A percentile compares a stretch with the other conserved stretches of the same genome.
Evolutionary conservation across 2,797 vertebrate species (phyloP).

Genomic region (Mus minutoides): DNA sequence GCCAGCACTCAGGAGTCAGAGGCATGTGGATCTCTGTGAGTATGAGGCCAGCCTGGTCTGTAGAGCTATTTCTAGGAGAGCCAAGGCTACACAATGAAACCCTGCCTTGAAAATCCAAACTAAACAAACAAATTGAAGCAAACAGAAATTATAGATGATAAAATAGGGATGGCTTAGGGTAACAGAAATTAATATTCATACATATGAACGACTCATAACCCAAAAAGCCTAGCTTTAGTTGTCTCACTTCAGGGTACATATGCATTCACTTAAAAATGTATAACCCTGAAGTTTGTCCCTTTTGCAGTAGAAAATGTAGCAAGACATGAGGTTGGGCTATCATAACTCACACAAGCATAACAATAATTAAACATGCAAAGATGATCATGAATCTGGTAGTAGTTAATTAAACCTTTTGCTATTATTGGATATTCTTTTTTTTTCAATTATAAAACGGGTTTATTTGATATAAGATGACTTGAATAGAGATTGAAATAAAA

Average conservation of each 20-base stretch:
- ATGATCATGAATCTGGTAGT: background rate
- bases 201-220: background rate
- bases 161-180: background rate
- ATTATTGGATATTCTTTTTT: too few species aligned
- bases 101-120: background rate
- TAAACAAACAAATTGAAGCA: background rate
- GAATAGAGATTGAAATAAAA: too few species aligned
- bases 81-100: background rate
- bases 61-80: background rate
- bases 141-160: background rate
- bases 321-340: background rate
- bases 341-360: background rate
- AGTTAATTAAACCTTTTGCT: background rate
- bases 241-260: background rate
- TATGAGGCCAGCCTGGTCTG: background rate
- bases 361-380: background rate
- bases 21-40: background rate
- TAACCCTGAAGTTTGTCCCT: background rate
- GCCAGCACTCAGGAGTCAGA: background rate
- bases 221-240: background rate
- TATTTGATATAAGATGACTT: too few species aligned
- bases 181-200: constrained; percentile 10
- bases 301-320: constrained; percentile 20
- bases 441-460: too few species aligned
- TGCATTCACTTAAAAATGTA: constrained; percentile 45